phyloP scores from a whole-genome alignment of 2,797 vertebrate genomes.

The Graptemys geographica region DNA sequence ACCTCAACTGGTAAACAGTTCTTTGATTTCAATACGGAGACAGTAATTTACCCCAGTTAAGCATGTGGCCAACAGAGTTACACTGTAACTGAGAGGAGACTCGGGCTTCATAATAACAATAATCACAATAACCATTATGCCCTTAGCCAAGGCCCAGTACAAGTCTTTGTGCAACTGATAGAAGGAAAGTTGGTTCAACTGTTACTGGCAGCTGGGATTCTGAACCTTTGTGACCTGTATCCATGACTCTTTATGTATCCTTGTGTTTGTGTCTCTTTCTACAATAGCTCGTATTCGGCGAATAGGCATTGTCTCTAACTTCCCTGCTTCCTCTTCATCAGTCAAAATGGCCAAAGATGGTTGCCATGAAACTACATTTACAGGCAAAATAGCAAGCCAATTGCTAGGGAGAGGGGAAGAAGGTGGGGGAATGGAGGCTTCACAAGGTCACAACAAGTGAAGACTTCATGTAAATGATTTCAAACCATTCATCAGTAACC shows the following conservation, averaged over 20 bases:
- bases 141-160: neutral
- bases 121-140: neutral
- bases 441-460: neutral
- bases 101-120: neutral
- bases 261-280: neutral
- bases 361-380: neutral
- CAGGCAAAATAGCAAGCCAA: neutral
- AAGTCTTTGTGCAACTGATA: neutral
- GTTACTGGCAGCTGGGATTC: neutral
- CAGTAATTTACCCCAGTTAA: neutral
- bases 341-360: neutral
- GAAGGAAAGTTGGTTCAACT: neutral
- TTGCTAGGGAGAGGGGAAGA: neutral
- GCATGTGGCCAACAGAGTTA: neutral
- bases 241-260: neutral
- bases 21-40: neutral
- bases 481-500: neutral
- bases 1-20: neutral
- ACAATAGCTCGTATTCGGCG: neutral
- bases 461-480: neutral
- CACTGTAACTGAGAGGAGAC: neutral
- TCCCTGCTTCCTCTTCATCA: neutral
- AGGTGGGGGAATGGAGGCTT: neutral
- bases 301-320: neutral
- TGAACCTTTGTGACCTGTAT: neutral